phyloP scores from a whole-genome alignment of 1,140 invertebrate species.

The Sycobia sp. region DNA sequence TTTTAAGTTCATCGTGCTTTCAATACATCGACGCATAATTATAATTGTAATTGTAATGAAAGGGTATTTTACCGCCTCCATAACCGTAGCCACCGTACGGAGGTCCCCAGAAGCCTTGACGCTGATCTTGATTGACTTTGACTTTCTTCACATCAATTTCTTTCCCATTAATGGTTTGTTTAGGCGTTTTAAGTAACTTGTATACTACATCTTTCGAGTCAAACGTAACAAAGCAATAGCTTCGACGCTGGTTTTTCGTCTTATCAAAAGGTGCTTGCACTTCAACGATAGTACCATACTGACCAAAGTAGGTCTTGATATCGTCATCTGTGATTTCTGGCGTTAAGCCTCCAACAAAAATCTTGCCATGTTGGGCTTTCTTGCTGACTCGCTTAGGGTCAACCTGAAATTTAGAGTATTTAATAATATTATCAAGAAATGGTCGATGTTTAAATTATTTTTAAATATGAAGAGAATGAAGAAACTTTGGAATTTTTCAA shows the following conservation, averaged over 20 bases:
- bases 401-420: constrained; percentile 48
- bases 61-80: constrained; percentile 29
- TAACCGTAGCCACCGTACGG: constrained; percentile 60
- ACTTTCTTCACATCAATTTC: constrained; percentile 67
- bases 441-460: no score
- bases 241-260: constrained; percentile 70
- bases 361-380: constrained; percentile 68
- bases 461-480: no score
- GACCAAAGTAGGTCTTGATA: constrained; percentile 67
- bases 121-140: constrained; percentile 60
- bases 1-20: constrained; percentile 20
- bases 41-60: constrained; percentile 30
- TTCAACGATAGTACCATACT: constrained; percentile 70
- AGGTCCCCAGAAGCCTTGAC: constrained; percentile 58
- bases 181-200: constrained; percentile 67
- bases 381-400: constrained; percentile 70
- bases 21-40: constrained; percentile 19
- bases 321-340: constrained; percentile 70
- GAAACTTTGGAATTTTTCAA: no score
- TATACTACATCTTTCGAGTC: constrained; percentile 69
- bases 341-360: constrained; percentile 73
- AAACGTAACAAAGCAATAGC: constrained; percentile 73
- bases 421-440: no score
- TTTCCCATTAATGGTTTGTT: constrained; percentile 70
- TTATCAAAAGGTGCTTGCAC: constrained; percentile 76